Evolutionary conservation across 2,797 vertebrate genomes (phyloP), one percentile per base, ranked within the genome.

Genomic region (Helarctos malayanus): DNA sequence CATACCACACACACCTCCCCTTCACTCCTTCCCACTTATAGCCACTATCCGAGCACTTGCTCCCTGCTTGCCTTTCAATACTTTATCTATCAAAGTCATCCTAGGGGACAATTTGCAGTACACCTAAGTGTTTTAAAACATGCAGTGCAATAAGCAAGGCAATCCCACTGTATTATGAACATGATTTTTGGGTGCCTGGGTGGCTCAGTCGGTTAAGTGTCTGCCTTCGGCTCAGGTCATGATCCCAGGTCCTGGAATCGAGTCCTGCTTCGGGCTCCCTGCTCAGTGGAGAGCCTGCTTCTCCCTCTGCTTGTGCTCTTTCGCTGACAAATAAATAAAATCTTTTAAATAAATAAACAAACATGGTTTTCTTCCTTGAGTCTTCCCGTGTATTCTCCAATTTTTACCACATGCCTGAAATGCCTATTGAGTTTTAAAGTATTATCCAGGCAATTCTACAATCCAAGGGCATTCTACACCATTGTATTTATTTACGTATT

Each of bases 111-210:
- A 85, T 49, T 1, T 75, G 23, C 25, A 85, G 27, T 68, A 76
- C 56, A 79, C 41, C n/a, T 65, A 38, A 92, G n/a, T 68, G 73
- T 57, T 93, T 73, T 80, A 96, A 85, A 57, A 54, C 14, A 63
- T 6, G 7, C 47, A 84, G 57, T 52, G 73, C 47, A 29, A 89
- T 57, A 65, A 89, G 73, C 47, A 65, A 32, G 19, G 2, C 29
- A 63, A 79, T 54, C 86, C 49, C 49, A 85, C 52, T 75, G n/a
- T 61, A 41, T n/a, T 76, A 65, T 76, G 57, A 89, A n/a, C 23
- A 68, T 56, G 41, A 76, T 45, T 81, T n/a, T 47, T 25, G 61
- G 29, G 29, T 63, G 29, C 14, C 14, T n/a, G 61, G 14, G 61
- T 63, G 61, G 14, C 61, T 63, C 14, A 63, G 29, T 32, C 27